phyloP scores from a whole-genome alignment of 2,113 vertebrate species.

The Oplegnathus fasciatus region DNA sequence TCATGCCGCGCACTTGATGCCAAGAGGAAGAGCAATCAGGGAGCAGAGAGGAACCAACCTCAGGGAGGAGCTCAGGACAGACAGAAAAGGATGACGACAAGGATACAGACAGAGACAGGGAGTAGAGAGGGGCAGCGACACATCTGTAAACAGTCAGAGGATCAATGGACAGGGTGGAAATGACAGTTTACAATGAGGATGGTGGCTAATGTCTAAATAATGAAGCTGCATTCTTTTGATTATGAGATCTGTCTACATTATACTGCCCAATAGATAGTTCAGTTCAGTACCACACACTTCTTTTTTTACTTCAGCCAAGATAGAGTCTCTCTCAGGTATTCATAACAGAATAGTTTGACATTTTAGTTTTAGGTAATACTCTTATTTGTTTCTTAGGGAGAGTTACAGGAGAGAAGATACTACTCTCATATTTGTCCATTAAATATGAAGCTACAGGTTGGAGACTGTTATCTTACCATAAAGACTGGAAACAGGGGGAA shows the following conservation, averaged over 20 bases:
- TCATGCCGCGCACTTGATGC: slow-evolving; percentile 68
- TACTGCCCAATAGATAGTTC: neutral
- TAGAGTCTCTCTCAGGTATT: neutral
- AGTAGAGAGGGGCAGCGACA: slow-evolving; percentile 35
- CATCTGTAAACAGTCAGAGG: slow-evolving; percentile 58
- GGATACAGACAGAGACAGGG: slow-evolving; percentile 61
- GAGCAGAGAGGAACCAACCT: slow-evolving; percentile 60
- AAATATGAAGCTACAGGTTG: neutral
- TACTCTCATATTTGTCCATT: neutral
- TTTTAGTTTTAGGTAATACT: too few relatives aligned
- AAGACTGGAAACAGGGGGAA: too few relatives aligned
- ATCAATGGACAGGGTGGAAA: slow-evolving; percentile 58
- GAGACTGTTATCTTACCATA: neutral
- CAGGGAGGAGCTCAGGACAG: slow-evolving; percentile 59
- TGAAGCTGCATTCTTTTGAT: slow-evolving; percentile 13
- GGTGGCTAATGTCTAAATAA: slow-evolving; percentile 31
- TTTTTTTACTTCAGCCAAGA: neutral
- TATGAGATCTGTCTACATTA: neutral
- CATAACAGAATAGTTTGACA: neutral
- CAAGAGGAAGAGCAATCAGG: slow-evolving; percentile 86
- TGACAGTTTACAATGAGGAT: slow-evolving; percentile 36
- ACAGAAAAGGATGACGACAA: slow-evolving; percentile 51
- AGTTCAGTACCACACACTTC: neutral
- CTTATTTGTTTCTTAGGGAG: too few relatives aligned
- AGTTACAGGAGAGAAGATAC: too few relatives aligned